Base-by-base conservation (phyloP, 2,797 vertebrate genomes). In the Gymnoscopelus braueri region DNA sequence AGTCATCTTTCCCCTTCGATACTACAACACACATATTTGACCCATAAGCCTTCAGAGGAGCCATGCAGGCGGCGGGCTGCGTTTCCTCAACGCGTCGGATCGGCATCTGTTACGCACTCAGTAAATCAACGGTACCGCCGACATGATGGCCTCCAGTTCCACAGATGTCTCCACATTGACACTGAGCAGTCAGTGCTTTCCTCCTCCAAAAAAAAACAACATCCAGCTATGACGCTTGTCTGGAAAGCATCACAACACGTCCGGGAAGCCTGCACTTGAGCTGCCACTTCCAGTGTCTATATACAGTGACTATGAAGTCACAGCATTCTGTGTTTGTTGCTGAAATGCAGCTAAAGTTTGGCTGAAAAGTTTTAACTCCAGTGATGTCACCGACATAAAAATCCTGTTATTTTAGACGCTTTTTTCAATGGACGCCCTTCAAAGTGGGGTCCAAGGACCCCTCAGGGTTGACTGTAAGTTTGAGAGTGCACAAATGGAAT, bases 211-310 rank as follows among this genome's bases (percentile, higher is more conserved):
- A 35, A 35, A 32, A 35, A 35, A 35, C 6, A 35, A 35, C 32
- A 5, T 6, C 39, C 39, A 44, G 26, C 26, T 44, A 44, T 9
- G 8, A 44, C 9, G 39, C 39, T 10, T 67, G 66, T 84, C 89
- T 89, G 88, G 73, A 52, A 76, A 85, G 72, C 82, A 83, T 89
- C 88, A 84, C 55, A 81, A 80, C 75, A 84, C 62, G 47, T 1
- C 59, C 63, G 29, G 75, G 84, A 84, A 84, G 39, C 57, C 69
- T 62, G 63, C 74, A 57, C 77, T 81, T 57, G 63, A 54, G 59
- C 51, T 68, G 57, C 73, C 32, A 81, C 51, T 71, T 60, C 71
- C 1, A 54, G 62, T 70, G 51, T 62, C 8, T 44, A 5, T 44
- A 2, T 9, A 44, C 9, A 8, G 8, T 44, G 39, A 44, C 39